Conservation (phyloP, 2,888 invertebrate species). For the Erebia palarica region DNA sequence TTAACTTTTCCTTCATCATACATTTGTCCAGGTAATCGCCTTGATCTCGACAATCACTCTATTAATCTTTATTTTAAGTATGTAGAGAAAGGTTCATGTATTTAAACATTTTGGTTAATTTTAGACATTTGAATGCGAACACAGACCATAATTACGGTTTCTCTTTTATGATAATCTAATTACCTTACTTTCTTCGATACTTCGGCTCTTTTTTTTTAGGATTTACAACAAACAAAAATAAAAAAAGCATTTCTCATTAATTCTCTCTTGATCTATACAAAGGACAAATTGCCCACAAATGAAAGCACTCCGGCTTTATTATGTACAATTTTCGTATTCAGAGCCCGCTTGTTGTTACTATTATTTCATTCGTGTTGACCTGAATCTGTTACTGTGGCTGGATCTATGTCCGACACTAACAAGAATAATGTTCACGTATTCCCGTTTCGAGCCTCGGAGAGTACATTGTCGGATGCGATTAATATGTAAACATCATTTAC, state of each 20-base stretch:
- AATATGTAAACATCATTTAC: slow-evolving; percentile 13
- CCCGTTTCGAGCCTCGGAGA: slow-evolving; percentile 14
- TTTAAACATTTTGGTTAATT: too few species aligned
- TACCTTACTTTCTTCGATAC: too few species aligned
- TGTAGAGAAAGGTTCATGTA: too few species aligned
- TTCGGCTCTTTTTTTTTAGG: too few species aligned
- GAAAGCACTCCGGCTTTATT: slow-evolving; percentile 15
- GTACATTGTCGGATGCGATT: slow-evolving; percentile 19
- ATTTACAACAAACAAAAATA: too few species aligned
- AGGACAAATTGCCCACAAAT: slow-evolving; percentile 9
- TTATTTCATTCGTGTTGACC: slow-evolving; percentile 27
- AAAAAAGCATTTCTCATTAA: too few species aligned
- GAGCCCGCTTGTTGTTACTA: slow-evolving; percentile 9
- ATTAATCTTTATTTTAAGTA: not conserved
- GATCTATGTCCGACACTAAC: slow-evolving; percentile 26
- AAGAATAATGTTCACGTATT: slow-evolving; percentile 27
- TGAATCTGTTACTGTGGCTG: slow-evolving; percentile 22
- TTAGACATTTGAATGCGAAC: too few species aligned
- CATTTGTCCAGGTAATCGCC: not conserved
- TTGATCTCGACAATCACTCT: not conserved
- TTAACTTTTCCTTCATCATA: slow-evolving; percentile 16
- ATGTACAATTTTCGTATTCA: slow-evolving; percentile 20
- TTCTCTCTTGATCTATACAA: not conserved
- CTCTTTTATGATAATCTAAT: too few species aligned
- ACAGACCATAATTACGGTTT: too few species aligned